Evolutionary conservation across 1,140 invertebrate genomes (phyloP).

Genomic region (Aporrectodea caliginosa): DNA sequence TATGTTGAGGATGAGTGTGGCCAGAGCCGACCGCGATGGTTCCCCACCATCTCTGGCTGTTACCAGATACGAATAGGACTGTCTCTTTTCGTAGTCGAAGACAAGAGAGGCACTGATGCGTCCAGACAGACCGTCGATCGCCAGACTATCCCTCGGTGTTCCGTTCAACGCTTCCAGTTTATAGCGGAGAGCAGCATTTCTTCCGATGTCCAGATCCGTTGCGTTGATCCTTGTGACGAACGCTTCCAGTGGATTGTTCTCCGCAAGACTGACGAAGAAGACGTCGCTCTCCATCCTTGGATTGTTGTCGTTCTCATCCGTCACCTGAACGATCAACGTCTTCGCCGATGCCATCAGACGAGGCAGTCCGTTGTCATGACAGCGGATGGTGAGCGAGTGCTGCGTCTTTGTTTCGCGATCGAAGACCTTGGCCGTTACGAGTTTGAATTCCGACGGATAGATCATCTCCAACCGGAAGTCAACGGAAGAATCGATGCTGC

Average conservation of each 20-base stretch:
- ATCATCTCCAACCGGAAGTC: constrained; percentile 37
- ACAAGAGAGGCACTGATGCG: constrained; percentile 27
- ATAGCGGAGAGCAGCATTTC: constrained; percentile 38
- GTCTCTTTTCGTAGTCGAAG: constrained; percentile 40
- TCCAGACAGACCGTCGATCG: constrained; percentile 36
- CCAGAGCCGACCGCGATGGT: constrained; percentile 30
- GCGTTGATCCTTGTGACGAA: constrained; percentile 41
- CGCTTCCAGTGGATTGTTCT: constrained; percentile 39
- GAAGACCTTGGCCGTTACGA: constrained; percentile 37
- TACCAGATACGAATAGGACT: constrained; percentile 36
- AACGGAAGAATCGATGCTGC: constrained; percentile 37
- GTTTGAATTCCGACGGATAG: constrained; percentile 39
- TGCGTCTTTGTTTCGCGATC: constrained; percentile 33
- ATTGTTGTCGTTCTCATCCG: constrained; percentile 31
- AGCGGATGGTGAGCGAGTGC: constrained; percentile 36
- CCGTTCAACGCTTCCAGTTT: constrained; percentile 40
- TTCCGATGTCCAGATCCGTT: constrained; percentile 41
- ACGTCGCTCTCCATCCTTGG: constrained; percentile 17
- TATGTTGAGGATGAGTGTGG: constrained; percentile 29
- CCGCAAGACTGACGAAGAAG: constrained; percentile 37
- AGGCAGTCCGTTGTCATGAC: constrained; percentile 42
- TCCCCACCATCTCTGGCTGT: constrained; percentile 36
- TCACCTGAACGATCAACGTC: constrained; percentile 23
- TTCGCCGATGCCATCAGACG: constrained; percentile 35
- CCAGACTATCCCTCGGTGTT: constrained; percentile 34